Percentiles rank a stretch among this genome's conserved stretches.
These are phyloP conservation scores for Aplidium turbinatum DNA, from an alignment of 23 tunicate species.

Conservation along the genomic window DNA sequence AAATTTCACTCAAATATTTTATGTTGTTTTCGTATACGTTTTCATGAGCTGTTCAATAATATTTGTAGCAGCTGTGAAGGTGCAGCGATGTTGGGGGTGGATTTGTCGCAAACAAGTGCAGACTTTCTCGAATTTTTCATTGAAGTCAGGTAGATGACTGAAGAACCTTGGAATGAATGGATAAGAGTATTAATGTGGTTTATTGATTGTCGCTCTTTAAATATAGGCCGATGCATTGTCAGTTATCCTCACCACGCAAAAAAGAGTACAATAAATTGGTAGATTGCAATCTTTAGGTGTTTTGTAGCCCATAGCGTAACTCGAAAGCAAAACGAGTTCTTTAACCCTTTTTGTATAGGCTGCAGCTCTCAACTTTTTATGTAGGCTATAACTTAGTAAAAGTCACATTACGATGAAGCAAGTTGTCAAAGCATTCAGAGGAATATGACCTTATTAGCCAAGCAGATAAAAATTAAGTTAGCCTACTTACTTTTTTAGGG, in stretches of 20 bases:
- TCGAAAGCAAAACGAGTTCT: background rate
- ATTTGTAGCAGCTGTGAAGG: background rate
- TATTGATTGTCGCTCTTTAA: too few relatives aligned
- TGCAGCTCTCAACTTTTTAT: background rate
- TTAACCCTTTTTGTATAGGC: background rate
- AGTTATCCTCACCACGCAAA: too few relatives aligned
- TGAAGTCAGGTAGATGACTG: background rate
- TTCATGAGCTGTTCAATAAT: background rate
- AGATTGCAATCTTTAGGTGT: background rate
- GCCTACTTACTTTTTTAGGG: constrained; percentile 44
- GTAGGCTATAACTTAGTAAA: too few relatives aligned
- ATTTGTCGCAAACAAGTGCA: background rate
- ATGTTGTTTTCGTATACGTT: too few relatives aligned
- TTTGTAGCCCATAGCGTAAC: background rate
- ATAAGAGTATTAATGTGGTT: too few relatives aligned
- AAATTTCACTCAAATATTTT: too few relatives aligned
- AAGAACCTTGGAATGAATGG: too few relatives aligned
- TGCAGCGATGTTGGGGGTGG: background rate
- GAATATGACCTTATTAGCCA: too few relatives aligned
- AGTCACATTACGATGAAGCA: too few relatives aligned
- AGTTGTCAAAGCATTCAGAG: too few relatives aligned
- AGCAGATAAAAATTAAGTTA: too few relatives aligned
- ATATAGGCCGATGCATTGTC: too few relatives aligned
- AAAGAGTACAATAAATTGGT: background rate
- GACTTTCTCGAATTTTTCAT: background rate